Evolutionary conservation across 2,797 vertebrate genomes (phyloP).

Genomic region (Channallabes apus): DNA sequence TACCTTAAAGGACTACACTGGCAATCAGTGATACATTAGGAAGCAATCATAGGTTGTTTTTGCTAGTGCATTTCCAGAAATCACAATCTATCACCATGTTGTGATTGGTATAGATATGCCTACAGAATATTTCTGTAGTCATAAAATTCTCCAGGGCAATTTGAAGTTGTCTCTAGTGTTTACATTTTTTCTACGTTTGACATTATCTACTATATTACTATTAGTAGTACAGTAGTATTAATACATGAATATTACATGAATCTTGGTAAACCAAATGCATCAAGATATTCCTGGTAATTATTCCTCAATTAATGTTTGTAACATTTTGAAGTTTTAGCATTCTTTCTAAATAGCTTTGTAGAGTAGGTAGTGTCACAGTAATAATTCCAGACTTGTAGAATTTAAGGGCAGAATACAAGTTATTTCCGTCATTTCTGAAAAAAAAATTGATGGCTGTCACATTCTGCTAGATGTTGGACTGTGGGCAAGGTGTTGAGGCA

Average conservation of each 20-base stretch:
- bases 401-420: background rate
- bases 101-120: background rate
- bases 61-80: background rate
- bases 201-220: background rate
- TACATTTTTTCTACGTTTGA: background rate
- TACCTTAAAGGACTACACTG: background rate
- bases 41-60: background rate
- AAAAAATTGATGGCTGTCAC: background rate
- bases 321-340: conserved; percentile 41
- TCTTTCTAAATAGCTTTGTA: conserved; percentile 9
- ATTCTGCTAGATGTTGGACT: too few relatives aligned
- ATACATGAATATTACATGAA: too few relatives aligned
- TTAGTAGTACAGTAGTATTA: too few relatives aligned
- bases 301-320: conserved; percentile 55
- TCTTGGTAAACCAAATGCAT: conserved; percentile 51
- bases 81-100: background rate
- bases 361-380: background rate
- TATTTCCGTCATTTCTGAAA: background rate
- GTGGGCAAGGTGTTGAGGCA: too few relatives aligned
- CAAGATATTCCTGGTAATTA: conserved; percentile 52
- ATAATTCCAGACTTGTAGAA: background rate
- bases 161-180: background rate
- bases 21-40: background rate
- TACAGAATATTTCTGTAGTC: background rate
- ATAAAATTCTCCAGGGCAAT: background rate